Evolutionary conservation across 2,888 invertebrate species (phyloP), one percentile per base, ranked within the genome.

Genomic region (Argynnis bischoffii): DNA sequence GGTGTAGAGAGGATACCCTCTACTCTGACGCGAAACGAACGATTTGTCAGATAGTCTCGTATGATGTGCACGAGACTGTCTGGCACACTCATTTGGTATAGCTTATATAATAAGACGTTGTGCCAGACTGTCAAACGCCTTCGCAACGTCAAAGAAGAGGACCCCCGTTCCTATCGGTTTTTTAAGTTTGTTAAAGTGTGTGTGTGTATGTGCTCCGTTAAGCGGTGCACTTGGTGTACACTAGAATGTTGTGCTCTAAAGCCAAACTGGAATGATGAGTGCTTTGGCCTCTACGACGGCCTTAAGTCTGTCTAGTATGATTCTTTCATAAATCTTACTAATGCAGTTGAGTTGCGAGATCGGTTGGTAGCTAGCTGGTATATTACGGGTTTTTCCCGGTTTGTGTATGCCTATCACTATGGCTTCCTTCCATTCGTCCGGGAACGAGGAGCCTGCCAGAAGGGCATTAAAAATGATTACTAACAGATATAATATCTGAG

Each of bases 191-290:
- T 41, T 41, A 8, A 41, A 41, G 1, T 41, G 1, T 41, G 11
- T n/a, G n/a, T 41, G 35, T 41, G 35, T 21, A 71, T 68, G 69
- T 71, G 57, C 68, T 72, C 72, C 64, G 67, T 71, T 26, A 72
- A 47, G 57, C 69, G 66, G 64, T 71, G 71, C 35, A 71, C 69
- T 8, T 72, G 74, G 1, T 70, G 63, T 2, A 63, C 18, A 13
- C 70, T 68, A 0, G 64, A 70, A 26, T 71, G 70, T 3, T 26
- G 41, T 21, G 66, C 15, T 21, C 71, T 51, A n/a, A 73, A 73
- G 4, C 70, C 72, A 21, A 74, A 74, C 31, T 75, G 70, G 55
- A 0, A 47, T 47, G 2, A 73, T 16, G 0, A 74, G 47, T 2
- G 55, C 51, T 1, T 56, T 48, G 31, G 41, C 46, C 21, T 26